Conservation (phyloP, 64 coral and sea anemone species). For the Trachythela sp. region DNA sequence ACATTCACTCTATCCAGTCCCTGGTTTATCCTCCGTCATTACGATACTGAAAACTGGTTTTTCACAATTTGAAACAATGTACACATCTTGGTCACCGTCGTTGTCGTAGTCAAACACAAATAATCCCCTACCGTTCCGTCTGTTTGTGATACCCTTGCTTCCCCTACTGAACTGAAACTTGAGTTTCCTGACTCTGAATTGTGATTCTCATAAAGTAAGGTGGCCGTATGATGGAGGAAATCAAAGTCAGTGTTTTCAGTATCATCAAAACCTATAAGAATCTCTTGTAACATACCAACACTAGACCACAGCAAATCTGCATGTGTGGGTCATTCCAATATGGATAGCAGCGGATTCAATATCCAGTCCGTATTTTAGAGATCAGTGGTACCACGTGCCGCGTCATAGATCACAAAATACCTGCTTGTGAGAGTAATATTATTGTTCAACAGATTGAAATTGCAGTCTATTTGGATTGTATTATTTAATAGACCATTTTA, state of each 20-base stretch:
- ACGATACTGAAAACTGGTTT: constrained; percentile 82
- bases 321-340: too few species aligned
- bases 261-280: constrained; percentile 92
- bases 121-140: constrained; percentile 68
- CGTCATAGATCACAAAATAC: too few species aligned
- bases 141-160: constrained; percentile 64
- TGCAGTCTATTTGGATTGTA: too few species aligned
- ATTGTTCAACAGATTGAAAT: too few species aligned
- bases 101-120: constrained; percentile 94
- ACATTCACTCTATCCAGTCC: constrained; percentile 89
- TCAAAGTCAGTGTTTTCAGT: constrained; percentile 90
- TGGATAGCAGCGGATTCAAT: too few species aligned
- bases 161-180: constrained; percentile 65
- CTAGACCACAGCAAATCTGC: too few species aligned
- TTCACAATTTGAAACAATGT: constrained; percentile 65
- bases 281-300: too few species aligned
- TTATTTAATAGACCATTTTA: too few species aligned
- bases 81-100: constrained; percentile 90
- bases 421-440: too few species aligned
- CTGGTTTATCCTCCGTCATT: constrained; percentile 74
- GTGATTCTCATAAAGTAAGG: constrained; percentile 68
- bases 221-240: constrained; percentile 80
- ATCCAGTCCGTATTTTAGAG: too few species aligned
- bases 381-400: too few species aligned
- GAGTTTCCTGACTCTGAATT: constrained; percentile 45